Percentiles rank a stretch among this genome's conserved stretches.
These are phyloP conservation scores for Lordiphosa clarofinis DNA, from an alignment of 1,140 invertebrate species.

Conservation along the genomic window DNA sequence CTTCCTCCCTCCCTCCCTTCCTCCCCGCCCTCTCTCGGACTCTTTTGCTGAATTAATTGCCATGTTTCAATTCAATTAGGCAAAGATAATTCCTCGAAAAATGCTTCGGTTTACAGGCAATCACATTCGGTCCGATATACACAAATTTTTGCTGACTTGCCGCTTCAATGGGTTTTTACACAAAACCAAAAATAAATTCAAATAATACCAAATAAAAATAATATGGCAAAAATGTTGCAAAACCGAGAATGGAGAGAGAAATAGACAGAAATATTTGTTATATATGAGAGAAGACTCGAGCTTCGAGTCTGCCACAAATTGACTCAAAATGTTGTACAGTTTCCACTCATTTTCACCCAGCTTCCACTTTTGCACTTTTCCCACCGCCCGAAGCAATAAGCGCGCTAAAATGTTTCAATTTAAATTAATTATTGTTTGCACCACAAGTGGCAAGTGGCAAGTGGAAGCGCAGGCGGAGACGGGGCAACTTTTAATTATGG, in stretches of 20 bases:
- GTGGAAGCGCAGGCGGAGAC: slow-evolving; percentile 20
- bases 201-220: slow-evolving; percentile 18
- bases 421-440: slow-evolving; percentile 77
- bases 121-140: slow-evolving; percentile 43
- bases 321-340: too few species aligned
- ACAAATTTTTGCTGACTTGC: slow-evolving; percentile 27
- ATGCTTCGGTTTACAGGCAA: slow-evolving; percentile 52
- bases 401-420: slow-evolving; percentile 75
- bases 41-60: slow-evolving; percentile 38
- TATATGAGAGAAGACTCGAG: slow-evolving; percentile 4
- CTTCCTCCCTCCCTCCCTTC: too few species aligned
- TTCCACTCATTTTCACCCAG: too few species aligned
- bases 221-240: slow-evolving; percentile 18
- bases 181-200: slow-evolving; percentile 18
- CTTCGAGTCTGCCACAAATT: neutral
- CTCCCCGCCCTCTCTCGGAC: too few species aligned
- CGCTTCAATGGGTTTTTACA: slow-evolving; percentile 38
- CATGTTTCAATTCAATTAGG: slow-evolving; percentile 56
- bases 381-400: slow-evolving; percentile 15
- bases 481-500: slow-evolving; percentile 72
- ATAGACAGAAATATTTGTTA: too few species aligned
- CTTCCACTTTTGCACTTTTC: too few species aligned
- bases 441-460: slow-evolving; percentile 58
- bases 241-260: neutral
- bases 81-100: slow-evolving; percentile 57